phyloP scores from a whole-genome alignment of 2,888 invertebrate genomes.

The Apantesis nais region DNA sequence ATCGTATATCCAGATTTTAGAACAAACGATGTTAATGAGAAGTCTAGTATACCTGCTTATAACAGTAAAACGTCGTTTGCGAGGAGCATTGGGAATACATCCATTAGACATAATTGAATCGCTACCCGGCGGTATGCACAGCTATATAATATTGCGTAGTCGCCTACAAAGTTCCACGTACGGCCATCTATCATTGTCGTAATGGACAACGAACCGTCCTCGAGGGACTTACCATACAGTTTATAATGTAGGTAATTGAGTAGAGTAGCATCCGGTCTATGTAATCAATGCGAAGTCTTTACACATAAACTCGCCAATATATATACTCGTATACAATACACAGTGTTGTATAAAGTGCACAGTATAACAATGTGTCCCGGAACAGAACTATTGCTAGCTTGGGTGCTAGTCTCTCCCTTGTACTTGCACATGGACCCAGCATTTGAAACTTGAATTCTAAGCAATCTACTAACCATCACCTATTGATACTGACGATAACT shows the following conservation, averaged over 20 bases:
- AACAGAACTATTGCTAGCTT: neutral
- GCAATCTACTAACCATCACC: too few relatives aligned
- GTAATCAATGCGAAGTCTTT: neutral
- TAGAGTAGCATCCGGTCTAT: slow-evolving; percentile 3
- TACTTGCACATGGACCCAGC: too few relatives aligned
- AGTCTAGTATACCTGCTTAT: neutral
- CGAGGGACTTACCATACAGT: slow-evolving; percentile 46
- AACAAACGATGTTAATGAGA: neutral
- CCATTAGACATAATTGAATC: slow-evolving; percentile 81
- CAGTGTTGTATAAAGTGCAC: neutral
- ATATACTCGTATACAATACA: too few relatives aligned
- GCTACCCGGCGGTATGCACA: slow-evolving; percentile 33
- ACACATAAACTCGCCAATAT: neutral
- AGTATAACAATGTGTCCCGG: neutral
- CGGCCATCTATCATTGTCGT: slow-evolving; percentile 58
- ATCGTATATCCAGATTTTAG: neutral
- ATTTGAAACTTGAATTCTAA: too few relatives aligned
- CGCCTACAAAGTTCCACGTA: slow-evolving; percentile 31
- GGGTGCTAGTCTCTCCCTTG: neutral
- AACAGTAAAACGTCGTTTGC: slow-evolving; percentile 49
- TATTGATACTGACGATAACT: too few relatives aligned
- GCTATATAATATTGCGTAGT: slow-evolving; percentile 26
- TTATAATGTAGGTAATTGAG: slow-evolving; percentile 16
- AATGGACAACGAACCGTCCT: slow-evolving; percentile 43
- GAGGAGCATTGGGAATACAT: slow-evolving; percentile 58